These are phyloP conservation scores for Xyrauchen texanus DNA, from an alignment of 2,113 vertebrate species.

Conservation along the genomic window DNA sequence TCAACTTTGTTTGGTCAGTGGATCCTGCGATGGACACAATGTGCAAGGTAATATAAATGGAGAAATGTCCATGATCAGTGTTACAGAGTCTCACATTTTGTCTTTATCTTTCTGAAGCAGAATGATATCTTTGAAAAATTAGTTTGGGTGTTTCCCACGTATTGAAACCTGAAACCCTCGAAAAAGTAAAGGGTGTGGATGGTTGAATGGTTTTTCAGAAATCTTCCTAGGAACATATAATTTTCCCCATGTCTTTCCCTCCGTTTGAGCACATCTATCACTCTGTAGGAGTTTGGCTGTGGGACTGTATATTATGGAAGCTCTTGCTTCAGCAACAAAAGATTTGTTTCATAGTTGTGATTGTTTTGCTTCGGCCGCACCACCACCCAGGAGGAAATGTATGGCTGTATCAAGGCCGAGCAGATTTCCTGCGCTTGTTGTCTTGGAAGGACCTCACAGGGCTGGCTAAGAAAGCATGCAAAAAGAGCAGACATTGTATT, in stretches of 20 bases:
- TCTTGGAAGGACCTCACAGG: conserved; percentile 57
- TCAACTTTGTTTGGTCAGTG: neutral
- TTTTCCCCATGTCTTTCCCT: neutral
- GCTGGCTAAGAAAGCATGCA: conserved; percentile 51
- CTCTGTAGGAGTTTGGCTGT: conserved; percentile 27
- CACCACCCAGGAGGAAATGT: conserved; percentile 54
- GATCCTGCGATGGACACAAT: conserved; percentile 18
- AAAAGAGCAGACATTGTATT: conserved; percentile 14
- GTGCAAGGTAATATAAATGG: neutral
- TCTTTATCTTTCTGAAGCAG: too few relatives aligned
- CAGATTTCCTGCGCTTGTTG: conserved; percentile 62
- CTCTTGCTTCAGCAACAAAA: conserved; percentile 37
- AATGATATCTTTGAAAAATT: too few relatives aligned
- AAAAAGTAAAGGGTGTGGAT: too few relatives aligned
- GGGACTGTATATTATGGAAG: conserved; percentile 19
- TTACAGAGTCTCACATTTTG: neutral
- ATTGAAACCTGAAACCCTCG: too few relatives aligned
- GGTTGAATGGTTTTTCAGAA: too few relatives aligned
- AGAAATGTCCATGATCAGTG: too few relatives aligned
- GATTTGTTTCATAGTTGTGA: conserved; percentile 34
- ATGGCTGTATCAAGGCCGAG: conserved; percentile 53
- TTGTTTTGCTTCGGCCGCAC: conserved; percentile 50
- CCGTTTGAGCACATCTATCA: conserved; percentile 28
- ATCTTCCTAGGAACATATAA: too few relatives aligned
- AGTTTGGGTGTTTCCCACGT: too few relatives aligned